Conservation (phyloP, 2,113 vertebrate species). For the Alexandromys fortis region DNA sequence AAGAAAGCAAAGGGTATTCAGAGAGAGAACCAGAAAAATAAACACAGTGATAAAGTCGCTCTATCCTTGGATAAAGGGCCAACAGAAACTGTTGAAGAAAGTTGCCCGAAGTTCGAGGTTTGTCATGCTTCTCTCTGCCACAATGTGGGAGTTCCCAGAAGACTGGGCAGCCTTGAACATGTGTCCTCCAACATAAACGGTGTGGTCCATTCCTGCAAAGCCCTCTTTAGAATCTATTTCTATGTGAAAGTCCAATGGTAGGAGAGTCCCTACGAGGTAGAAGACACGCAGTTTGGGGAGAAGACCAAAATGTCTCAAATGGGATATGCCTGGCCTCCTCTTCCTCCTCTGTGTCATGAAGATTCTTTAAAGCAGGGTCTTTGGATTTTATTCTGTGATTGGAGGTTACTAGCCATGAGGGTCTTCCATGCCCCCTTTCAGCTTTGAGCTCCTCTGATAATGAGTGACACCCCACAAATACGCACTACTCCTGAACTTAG, state of each 20-base stretch:
- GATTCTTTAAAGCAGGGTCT: background rate
- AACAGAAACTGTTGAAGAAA: background rate
- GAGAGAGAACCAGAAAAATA: background rate
- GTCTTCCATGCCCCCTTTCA: background rate
- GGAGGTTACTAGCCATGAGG: background rate
- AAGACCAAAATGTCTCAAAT: background rate
- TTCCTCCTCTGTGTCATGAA: background rate
- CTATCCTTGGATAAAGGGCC: background rate
- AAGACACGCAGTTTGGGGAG: background rate
- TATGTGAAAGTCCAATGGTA: background rate
- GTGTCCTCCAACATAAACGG: background rate
- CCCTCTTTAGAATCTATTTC: background rate
- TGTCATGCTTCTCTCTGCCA: too few relatives aligned
- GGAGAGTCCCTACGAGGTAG: background rate
- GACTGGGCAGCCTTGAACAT: background rate
- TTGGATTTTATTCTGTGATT: background rate
- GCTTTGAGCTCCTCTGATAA: background rate
- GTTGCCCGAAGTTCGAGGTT: background rate
- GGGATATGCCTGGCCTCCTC: background rate
- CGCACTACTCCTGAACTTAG: background rate
- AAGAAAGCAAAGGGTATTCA: background rate
- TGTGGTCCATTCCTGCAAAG: background rate
- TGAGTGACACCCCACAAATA: background rate
- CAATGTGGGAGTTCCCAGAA: background rate
- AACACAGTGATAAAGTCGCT: background rate